Percentiles rank a stretch among this genome's conserved stretches.
Conservation (phyloP, 2,113 vertebrate species). For the Limanda limanda region DNA sequence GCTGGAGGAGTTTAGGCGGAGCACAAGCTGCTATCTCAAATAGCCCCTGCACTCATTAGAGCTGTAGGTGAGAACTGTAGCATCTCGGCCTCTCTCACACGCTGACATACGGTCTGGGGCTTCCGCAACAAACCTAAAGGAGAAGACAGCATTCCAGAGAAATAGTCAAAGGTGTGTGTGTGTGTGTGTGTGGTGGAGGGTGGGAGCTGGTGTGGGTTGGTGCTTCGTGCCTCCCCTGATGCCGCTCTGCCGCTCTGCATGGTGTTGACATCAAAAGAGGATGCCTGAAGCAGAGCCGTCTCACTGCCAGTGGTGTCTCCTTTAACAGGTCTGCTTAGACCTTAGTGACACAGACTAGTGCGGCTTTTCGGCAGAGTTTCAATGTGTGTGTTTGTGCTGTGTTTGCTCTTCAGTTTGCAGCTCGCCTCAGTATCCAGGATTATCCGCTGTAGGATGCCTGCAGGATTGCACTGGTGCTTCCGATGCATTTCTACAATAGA, state of each 20-base stretch:
- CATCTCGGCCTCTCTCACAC: slow-evolving; percentile 6
- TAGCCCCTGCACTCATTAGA: slow-evolving; percentile 54
- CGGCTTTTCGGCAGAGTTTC: neutral
- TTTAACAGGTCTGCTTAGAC: slow-evolving; percentile 40
- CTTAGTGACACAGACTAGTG: slow-evolving; percentile 34
- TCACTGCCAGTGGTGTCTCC: slow-evolving; percentile 19
- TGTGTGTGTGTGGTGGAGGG: neutral
- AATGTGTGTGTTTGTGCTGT: slow-evolving; percentile 20
- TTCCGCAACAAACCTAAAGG: slow-evolving; percentile 19
- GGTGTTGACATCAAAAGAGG: slow-evolving; percentile 41
- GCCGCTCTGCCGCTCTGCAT: slow-evolving; percentile 19
- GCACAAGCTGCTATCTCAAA: slow-evolving; percentile 35
- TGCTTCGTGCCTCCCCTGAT: neutral
- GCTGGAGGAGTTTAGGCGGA: slow-evolving; percentile 14
- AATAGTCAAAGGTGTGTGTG: slow-evolving; percentile 34
- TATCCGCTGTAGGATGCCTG: slow-evolving; percentile 65
- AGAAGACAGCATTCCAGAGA: slow-evolving; percentile 29
- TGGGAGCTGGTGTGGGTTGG: too few species aligned
- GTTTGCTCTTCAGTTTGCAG: slow-evolving; percentile 1
- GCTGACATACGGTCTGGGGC: slow-evolving; percentile 46
- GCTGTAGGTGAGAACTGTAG: slow-evolving; percentile 28
- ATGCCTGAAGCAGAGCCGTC: neutral
- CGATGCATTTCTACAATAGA: slow-evolving; percentile 71
- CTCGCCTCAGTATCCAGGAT: slow-evolving; percentile 55
- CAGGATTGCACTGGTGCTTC: slow-evolving; percentile 68